These are phyloP conservation scores for Sprattus sprattus DNA, from an alignment of 2,113 vertebrate genomes.

Conservation along the genomic window DNA sequence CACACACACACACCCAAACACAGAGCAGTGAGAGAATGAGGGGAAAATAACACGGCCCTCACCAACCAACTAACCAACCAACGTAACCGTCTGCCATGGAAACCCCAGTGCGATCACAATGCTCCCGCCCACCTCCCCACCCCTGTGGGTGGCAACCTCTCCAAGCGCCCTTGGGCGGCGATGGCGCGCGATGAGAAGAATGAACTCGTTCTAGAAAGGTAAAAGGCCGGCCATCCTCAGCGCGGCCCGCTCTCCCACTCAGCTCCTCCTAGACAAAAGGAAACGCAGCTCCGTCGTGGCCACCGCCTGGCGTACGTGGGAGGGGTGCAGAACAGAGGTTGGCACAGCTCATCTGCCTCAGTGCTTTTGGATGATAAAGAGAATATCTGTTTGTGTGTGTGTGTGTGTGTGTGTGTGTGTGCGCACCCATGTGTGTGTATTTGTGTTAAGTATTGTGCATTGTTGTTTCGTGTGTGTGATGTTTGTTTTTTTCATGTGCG, in stretches of 20 bases:
- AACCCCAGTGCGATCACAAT: no score
- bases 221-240: neutral
- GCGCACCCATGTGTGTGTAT: no score
- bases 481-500: neutral
- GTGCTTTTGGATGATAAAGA: neutral
- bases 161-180: neutral
- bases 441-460: neutral
- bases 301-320: constrained; percentile 28
- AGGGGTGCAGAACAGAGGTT: constrained; percentile 26
- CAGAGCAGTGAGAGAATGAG: no score
- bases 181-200: neutral
- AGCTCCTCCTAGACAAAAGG: constrained; percentile 29
- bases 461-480: neutral
- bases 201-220: neutral
- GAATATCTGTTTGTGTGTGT: constrained; percentile 20
- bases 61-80: no score
- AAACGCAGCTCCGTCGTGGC: constrained; percentile 20
- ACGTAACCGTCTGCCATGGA: no score
- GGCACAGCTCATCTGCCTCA: constrained; percentile 35
- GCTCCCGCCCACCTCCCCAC: neutral
- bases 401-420: neutral
- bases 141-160: neutral
- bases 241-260: constrained; percentile 18
- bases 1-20: no score
- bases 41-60: no score